Percentiles rank a stretch among this genome's conserved stretches.
Evolutionary conservation across 2,888 invertebrate species (phyloP).

Genomic region (Pachliopta kotzebuea): DNA sequence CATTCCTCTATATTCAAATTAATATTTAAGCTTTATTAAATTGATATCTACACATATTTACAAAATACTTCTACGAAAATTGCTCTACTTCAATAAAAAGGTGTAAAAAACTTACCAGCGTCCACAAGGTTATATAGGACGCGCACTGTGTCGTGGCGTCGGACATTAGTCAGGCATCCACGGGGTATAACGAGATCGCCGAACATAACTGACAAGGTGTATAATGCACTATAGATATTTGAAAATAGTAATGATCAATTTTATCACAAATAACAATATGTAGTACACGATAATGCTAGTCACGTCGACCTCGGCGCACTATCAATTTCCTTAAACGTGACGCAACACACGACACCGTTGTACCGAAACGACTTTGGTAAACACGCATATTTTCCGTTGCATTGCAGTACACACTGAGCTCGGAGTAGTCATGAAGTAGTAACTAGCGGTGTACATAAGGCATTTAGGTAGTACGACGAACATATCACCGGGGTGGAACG

Average conservation of each 20-base stretch:
- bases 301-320: constrained; percentile 78
- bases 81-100: constrained; percentile 43
- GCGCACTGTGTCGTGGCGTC: constrained; percentile 68
- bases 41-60: constrained; percentile 19
- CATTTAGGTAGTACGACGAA: constrained; percentile 81
- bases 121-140: constrained; percentile 76
- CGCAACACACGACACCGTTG: constrained; percentile 80
- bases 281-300: constrained; percentile 71
- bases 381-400: constrained; percentile 82
- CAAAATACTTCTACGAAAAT: constrained; percentile 32
- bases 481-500: constrained; percentile 80
- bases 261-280: constrained; percentile 56
- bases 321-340: constrained; percentile 80
- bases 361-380: constrained; percentile 81
- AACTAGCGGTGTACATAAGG: constrained; percentile 80
- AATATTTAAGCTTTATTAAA: constrained; percentile 23
- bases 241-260: constrained; percentile 49
- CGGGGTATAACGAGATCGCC: constrained; percentile 66
- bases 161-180: constrained; percentile 75
- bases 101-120: constrained; percentile 70
- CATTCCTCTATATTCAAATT: constrained; percentile 39
- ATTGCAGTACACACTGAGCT: constrained; percentile 81
- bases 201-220: constrained; percentile 60
- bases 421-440: constrained; percentile 81
- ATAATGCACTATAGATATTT: constrained; percentile 54